Conservation (phyloP, 2,113 vertebrate genomes). For the Myiozetetes cayanensis region DNA sequence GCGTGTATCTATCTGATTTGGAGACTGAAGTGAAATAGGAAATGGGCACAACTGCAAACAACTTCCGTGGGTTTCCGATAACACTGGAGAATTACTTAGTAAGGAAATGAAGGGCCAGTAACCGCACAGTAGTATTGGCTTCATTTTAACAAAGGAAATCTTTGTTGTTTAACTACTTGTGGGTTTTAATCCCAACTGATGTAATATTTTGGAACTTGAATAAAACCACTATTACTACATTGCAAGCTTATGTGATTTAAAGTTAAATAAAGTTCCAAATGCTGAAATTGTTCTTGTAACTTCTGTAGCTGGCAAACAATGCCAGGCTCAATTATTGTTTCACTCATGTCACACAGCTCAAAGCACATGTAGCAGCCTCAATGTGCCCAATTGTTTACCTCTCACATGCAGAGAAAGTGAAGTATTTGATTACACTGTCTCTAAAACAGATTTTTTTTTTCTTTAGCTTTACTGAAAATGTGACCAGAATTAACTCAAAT, state of each 20-base stretch:
- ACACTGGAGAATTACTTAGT: constrained; percentile 34
- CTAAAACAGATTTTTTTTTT: neutral
- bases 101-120: constrained; percentile 61
- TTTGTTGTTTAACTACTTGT: constrained; percentile 40
- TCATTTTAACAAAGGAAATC: constrained; percentile 27
- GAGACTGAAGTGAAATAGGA: constrained; percentile 78
- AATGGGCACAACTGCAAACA: constrained; percentile 79
- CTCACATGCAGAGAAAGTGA: neutral
- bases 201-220: neutral
- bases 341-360: neutral
- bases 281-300: neutral
- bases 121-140: constrained; percentile 19
- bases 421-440: neutral
- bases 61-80: constrained; percentile 84
- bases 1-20: constrained; percentile 23
- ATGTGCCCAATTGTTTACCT: neutral
- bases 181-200: neutral
- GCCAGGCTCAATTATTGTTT: neutral
- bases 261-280: neutral
- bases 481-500: neutral
- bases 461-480: neutral
- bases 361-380: neutral
- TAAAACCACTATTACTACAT: neutral
- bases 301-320: neutral
- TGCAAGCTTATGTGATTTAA: neutral